A percentile compares a stretch with the other conserved stretches of the same genome.
Conservation (phyloP, 2,888 invertebrate genomes). For the Drosophila cyrtoloma region DNA sequence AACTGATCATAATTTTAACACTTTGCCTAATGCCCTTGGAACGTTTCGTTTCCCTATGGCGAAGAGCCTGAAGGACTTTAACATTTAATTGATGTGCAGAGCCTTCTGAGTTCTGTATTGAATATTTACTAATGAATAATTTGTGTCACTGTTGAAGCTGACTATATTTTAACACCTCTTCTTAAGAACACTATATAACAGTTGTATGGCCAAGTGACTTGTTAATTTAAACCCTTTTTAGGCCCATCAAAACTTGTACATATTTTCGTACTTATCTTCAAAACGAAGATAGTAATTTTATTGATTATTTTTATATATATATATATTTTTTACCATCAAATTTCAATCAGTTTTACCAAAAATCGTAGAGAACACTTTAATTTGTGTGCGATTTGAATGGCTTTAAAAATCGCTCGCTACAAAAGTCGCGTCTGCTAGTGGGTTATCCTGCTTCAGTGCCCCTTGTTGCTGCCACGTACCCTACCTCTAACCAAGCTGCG, state of each 20-base stretch:
- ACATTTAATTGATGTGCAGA: background rate
- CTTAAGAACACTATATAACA: background rate
- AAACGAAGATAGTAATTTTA: background rate
- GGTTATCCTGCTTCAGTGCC: slow-evolving; percentile 5
- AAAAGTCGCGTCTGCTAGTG: slow-evolving; percentile 26
- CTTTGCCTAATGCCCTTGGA: slow-evolving; percentile 66
- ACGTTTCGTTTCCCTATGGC: slow-evolving; percentile 17
- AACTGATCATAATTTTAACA: slow-evolving; percentile 80
- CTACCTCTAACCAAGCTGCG: background rate
- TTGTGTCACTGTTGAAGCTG: too few species aligned
- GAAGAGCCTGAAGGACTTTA: background rate
- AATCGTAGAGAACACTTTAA: background rate
- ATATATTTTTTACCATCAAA: background rate
- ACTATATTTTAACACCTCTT: background rate
- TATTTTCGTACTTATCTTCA: background rate
- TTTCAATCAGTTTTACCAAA: background rate
- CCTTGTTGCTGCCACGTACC: background rate
- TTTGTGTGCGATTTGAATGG: slow-evolving; percentile 11
- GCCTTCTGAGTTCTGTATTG: background rate
- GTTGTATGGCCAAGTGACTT: background rate
- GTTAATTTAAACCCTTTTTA: background rate
- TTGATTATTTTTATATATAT: background rate
- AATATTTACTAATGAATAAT: background rate
- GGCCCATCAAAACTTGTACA: background rate
- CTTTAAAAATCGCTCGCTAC: slow-evolving; percentile 9